phyloP scores from a whole-genome alignment of 1,140 invertebrate species.

The Prorops nasuta region DNA sequence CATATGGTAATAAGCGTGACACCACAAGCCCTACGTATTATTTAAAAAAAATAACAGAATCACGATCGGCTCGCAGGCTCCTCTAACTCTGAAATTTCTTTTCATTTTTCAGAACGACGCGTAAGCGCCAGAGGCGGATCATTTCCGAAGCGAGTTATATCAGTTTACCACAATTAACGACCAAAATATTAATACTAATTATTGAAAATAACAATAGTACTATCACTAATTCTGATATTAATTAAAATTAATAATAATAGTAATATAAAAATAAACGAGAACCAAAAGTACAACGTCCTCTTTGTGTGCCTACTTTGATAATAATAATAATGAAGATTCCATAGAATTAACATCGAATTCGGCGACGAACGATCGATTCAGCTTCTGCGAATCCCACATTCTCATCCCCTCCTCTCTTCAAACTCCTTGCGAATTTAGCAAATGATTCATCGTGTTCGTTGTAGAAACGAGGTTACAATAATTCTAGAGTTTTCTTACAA shows the following conservation, averaged over 20 bases:
- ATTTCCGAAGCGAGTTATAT: slow-evolving; percentile 24
- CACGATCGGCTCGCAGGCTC: slow-evolving; percentile 3
- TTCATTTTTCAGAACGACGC: slow-evolving; percentile 49
- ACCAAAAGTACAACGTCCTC: slow-evolving; percentile 28
- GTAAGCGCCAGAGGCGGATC: slow-evolving; percentile 45
- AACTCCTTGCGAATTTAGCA: no score
- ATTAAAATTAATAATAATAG: not conserved
- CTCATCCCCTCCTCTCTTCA: no score
- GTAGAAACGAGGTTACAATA: no score
- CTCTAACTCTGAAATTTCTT: slow-evolving; percentile 41
- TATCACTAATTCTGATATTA: not conserved
- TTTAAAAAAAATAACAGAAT: no score
- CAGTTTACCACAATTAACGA: slow-evolving; percentile 31
- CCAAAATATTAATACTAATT: slow-evolving; percentile 18
- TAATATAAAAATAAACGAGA: not conserved
- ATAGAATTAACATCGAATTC: no score
- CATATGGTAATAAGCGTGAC: no score
- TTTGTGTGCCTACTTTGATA: slow-evolving; percentile 28
- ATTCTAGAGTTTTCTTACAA: no score
- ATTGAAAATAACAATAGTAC: not conserved
- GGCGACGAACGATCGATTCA: no score
- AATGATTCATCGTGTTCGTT: no score
- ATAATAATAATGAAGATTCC: no score
- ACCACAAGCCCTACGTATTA: no score
- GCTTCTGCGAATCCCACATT: no score